These are phyloP conservation scores for Vanessa cardui DNA, from an alignment of 2,888 invertebrate genomes.

Conservation along the genomic window DNA sequence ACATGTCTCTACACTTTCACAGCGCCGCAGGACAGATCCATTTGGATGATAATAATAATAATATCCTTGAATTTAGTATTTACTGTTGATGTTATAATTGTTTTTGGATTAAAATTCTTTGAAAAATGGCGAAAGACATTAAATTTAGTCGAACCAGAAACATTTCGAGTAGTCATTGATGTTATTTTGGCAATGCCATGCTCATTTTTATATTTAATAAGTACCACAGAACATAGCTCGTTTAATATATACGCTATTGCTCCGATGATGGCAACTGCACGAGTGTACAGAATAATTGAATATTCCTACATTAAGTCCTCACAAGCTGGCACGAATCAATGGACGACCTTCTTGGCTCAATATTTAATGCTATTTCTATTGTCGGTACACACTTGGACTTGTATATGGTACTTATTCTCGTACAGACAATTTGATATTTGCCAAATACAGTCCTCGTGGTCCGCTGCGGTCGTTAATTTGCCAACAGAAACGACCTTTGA, in stretches of 20 bases:
- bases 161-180: conserved; percentile 60
- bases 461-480: conserved; percentile 61
- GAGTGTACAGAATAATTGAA: conserved; percentile 70
- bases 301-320: conserved; percentile 72
- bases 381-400: conserved; percentile 74
- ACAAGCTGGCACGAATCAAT: conserved; percentile 76
- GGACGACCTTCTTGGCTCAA: conserved; percentile 76
- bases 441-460: conserved; percentile 67
- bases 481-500: conserved; percentile 67
- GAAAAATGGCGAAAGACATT: conserved; percentile 75
- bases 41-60: conserved; percentile 58
- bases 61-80: conserved; percentile 65
- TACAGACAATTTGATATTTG: conserved; percentile 64
- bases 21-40: conserved; percentile 51
- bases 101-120: conserved; percentile 68
- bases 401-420: conserved; percentile 74
- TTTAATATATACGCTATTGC: conserved; percentile 65
- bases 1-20: conserved; percentile 70
- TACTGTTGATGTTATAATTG: conserved; percentile 62
- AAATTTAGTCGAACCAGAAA: conserved; percentile 72
- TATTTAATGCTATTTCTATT: conserved; percentile 72
- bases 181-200: conserved; percentile 66
- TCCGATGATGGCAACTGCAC: conserved; percentile 65
- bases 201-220: conserved; percentile 62
- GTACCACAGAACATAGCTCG: conserved; percentile 39